Percentiles rank a stretch among this genome's conserved stretches.
Conservation (phyloP, 2,797 vertebrate genomes). For the Galagoides demidoff region DNA sequence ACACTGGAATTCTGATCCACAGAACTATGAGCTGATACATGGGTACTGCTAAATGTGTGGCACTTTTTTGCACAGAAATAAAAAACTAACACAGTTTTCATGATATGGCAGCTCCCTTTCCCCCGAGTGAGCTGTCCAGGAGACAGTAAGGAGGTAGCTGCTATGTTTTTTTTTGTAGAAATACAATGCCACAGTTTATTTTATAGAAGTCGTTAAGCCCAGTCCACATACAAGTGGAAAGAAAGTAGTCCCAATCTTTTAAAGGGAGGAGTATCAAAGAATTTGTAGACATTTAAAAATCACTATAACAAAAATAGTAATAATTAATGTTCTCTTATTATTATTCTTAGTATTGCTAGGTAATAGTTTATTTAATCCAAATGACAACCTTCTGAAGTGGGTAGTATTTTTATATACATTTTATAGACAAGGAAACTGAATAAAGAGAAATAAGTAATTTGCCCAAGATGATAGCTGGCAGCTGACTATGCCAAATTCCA, state of each 20-base stretch:
- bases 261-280: neutral
- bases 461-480: neutral
- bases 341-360: neutral
- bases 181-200: neutral
- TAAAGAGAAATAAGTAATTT: neutral
- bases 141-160: neutral
- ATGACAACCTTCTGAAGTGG: neutral
- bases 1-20: neutral
- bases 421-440: neutral
- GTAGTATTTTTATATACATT: neutral
- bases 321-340: neutral
- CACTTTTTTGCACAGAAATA: neutral
- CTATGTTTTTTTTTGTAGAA: neutral
- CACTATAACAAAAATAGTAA: neutral
- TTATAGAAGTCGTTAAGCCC: neutral
- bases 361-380: neutral
- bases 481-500: neutral
- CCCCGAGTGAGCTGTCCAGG: neutral
- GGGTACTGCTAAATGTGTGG: neutral
- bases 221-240: neutral
- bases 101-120: neutral
- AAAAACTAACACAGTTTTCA: neutral
- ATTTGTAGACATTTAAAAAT: neutral
- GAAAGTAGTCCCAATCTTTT: neutral
- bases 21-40: neutral